Evolutionary conservation across 2,888 invertebrate species (phyloP), one percentile per base, ranked within the genome.

Genomic region (Ichneumon xanthorius): DNA sequence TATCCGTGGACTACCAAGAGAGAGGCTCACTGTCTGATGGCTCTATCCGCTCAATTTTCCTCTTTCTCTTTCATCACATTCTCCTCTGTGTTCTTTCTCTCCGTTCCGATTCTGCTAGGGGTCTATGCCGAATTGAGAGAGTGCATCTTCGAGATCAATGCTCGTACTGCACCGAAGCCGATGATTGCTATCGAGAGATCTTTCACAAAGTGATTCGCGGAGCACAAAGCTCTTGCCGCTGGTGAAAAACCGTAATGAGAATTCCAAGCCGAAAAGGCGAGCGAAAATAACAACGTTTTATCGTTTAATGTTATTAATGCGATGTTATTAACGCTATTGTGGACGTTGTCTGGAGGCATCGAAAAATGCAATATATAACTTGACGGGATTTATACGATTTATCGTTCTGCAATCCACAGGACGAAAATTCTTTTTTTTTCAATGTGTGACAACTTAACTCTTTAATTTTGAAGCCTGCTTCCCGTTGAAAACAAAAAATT

Each of bases 141-240:
- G 80, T 14, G 68, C 67, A 84, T 50, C 40, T 65, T 71, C 40
- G 82, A 61, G 37, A 53, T 16, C 61, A 73, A 72, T 72, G 71
- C 76, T 78, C 63, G 16, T 22, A 77, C 71, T 37, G 61, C 58
- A 33, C 50, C 72, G 40, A 63, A 0, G 45, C 19, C 50, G 33
- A 72, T 72, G 53, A 72, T 80, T 63, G 77, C 77, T 68, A 53
- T 73, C 77, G 61, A 40, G 53, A 81, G 68, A 68, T 81, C 45
- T 63, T 63, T 63, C 33, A 7, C 53, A 33, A 63, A 63, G 63
- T 37, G 48, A 48, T 37, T 55, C 65, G 71, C 30, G 5, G 37
- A 37, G 16, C 65, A 72, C 67, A 58, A 67, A 78, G 55, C 63
- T 22, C 58, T 11, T 58, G 26, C 5, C 58, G 14, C 11, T 11